Evolutionary conservation across 2,113 vertebrate genomes (phyloP), one percentile per base, ranked within the genome.

Genomic region (Collichthys lucidus): DNA sequence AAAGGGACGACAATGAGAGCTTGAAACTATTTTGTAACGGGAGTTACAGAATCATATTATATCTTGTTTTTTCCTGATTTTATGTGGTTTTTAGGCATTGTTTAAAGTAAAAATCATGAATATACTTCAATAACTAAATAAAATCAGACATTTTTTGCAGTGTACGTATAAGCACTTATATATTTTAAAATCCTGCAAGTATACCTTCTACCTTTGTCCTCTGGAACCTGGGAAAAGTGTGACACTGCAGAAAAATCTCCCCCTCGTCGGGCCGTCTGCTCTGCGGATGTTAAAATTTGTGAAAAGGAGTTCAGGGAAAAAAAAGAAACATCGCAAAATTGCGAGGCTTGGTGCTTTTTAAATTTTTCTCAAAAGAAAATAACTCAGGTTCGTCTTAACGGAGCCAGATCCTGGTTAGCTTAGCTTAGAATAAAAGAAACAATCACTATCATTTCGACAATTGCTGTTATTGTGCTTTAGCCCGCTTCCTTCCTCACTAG

Each of bases 391-490:
- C 12, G 53, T 56, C 11, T 56, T 24, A 56, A 53, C 22, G 20
- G 20, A 42, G 35, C 20, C 35, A 64, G 20, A 5, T 44, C 19
- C 26, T 44, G 20, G 61, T 63, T 44, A 42, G 35, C 35, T 63
- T 22, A 61, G 31, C 5, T 7, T 31, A 40, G 29, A 9, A 35
- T 20, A 35, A 46, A 46, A 12, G 44, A 46, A 46, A 14, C 44
- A 46, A 14, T 46, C 3, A 35, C 31, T 52, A 35, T n/a, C n/a
- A 60, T 78, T 31, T 44, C 40, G 59, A 44, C 26, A 49, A 3
- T 35, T 24, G 22, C 66, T 40, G 35, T 85, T 26, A 64, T 24
- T 73, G 77, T 63, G 35, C 14, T 42, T 88, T 19, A 68, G 44
- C 49, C 50, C n/a, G 20, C 1, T 64, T 57, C 44, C 40, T 35